Evolutionary conservation across 2,888 invertebrate genomes (phyloP).

Genomic region (Melanargia galathea): DNA sequence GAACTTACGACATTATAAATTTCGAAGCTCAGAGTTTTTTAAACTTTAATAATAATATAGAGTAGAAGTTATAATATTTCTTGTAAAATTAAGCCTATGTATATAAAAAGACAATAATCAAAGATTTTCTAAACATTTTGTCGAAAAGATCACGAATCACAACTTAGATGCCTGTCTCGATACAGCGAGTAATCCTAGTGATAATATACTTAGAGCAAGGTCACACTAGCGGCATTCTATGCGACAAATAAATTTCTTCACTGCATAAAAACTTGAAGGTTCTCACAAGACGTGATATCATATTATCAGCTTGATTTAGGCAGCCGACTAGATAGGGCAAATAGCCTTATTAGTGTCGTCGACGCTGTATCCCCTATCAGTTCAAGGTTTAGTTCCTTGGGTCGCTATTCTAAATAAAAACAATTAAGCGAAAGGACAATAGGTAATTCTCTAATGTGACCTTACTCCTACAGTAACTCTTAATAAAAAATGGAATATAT

Average conservation of each 20-base stretch:
- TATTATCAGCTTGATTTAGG: neutral
- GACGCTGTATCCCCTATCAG: neutral
- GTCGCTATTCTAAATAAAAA: neutral
- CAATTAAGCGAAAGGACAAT: neutral
- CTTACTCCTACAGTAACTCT: conserved; percentile 61
- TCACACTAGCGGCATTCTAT: neutral
- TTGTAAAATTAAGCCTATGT: conserved; percentile 38
- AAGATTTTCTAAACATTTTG: conserved; percentile 63
- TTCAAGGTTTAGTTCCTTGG: neutral
- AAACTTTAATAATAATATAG: neutral
- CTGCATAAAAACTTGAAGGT: neutral
- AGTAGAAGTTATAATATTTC: conserved; percentile 15
- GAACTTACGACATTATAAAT: neutral
- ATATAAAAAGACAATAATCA: conserved; percentile 54
- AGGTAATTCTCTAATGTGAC: conserved; percentile 3
- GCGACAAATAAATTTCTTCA: neutral
- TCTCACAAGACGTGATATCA: neutral
- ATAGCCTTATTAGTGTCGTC: neutral
- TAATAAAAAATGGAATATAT: conserved; percentile 71
- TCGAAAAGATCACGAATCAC: conserved; percentile 76
- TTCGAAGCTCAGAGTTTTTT: conserved; percentile 18
- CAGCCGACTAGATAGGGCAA: neutral
- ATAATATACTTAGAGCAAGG: conserved; percentile 55
- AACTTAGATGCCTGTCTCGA: conserved; percentile 52
- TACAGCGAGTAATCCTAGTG: conserved; percentile 57